A percentile compares a stretch with the other conserved stretches of the same genome.
Evolutionary conservation across 2,113 vertebrate genomes (phyloP).

Genomic region (Phrynocephalus versicolor): DNA sequence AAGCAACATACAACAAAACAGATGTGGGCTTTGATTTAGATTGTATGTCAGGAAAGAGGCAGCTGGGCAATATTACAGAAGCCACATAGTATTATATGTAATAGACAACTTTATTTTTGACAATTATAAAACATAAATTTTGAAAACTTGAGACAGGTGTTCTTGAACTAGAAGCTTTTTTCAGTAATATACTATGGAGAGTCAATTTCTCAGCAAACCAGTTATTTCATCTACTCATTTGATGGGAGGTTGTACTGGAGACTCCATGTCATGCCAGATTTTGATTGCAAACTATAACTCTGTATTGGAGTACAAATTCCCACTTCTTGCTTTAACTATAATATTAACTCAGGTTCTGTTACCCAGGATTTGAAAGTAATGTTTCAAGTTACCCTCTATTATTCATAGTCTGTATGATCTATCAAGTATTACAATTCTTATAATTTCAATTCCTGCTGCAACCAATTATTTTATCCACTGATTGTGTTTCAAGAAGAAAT

Average conservation of each 20-base stretch:
- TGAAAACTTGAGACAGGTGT: constrained; percentile 70
- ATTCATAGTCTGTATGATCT: background rate
- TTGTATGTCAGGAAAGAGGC: constrained; percentile 71
- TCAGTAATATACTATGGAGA: constrained; percentile 42
- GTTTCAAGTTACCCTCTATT: background rate
- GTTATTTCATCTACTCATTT: background rate
- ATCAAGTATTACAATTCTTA: background rate
- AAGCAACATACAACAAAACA: constrained; percentile 68
- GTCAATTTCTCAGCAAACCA: constrained; percentile 19
- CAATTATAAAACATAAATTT: constrained; percentile 69
- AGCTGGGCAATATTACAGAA: constrained; percentile 74
- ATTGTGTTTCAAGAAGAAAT: background rate
- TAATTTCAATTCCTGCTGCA: background rate
- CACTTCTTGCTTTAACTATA: background rate
- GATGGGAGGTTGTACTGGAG: background rate
- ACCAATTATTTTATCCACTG: background rate
- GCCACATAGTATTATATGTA: constrained; percentile 69
- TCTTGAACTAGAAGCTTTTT: constrained; percentile 48
- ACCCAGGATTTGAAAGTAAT: background rate
- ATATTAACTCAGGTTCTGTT: background rate
- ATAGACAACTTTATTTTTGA: constrained; percentile 74
- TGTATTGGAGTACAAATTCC: background rate
- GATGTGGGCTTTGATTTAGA: constrained; percentile 74
- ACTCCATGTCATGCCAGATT: background rate
- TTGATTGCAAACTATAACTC: background rate